Conservation (phyloP, 30 jellyfish, hydroid and myxozoan species). For the Cassiopea xamachana region DNA sequence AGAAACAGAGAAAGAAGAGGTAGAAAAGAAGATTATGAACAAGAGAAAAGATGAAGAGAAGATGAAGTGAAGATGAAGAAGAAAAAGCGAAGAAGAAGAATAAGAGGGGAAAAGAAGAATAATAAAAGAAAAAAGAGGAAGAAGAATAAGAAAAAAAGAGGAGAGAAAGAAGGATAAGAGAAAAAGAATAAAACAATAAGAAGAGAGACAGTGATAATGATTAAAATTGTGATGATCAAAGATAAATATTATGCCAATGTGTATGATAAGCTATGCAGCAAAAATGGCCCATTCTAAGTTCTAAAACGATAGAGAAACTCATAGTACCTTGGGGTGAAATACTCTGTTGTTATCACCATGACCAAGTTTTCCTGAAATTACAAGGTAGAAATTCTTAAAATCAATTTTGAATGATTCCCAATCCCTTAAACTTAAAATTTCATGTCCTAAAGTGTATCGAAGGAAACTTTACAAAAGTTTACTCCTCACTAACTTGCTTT, state of each 20-base stretch:
- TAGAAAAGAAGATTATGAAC: too few species aligned
- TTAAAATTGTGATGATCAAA: not conserved
- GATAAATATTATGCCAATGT: too few species aligned
- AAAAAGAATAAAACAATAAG: too few species aligned
- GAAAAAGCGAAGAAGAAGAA: too few species aligned
- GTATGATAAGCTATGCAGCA: too few species aligned
- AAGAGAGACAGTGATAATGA: not conserved
- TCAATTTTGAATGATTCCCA: not conserved
- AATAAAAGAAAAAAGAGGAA: too few species aligned
- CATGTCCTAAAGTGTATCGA: not conserved
- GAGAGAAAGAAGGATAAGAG: too few species aligned
- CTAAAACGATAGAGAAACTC: not conserved
- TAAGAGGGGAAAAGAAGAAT: too few species aligned
- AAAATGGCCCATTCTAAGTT: not conserved
- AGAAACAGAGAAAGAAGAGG: too few species aligned
- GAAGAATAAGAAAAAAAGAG: too few species aligned
- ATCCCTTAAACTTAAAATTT: not conserved
- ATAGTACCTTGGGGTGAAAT: constrained; percentile 88
- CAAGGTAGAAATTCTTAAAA: not conserved
- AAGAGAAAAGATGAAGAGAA: too few species aligned
- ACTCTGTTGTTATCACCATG: constrained; percentile 91
- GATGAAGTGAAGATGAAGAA: too few species aligned
- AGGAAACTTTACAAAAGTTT: not conserved
- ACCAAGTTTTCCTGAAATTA: constrained; percentile 94
- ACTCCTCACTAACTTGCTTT: not conserved